These are phyloP conservation scores for Mycetomoellerius zeteki DNA, from an alignment of 1,140 invertebrate species.

Conservation along the genomic window DNA sequence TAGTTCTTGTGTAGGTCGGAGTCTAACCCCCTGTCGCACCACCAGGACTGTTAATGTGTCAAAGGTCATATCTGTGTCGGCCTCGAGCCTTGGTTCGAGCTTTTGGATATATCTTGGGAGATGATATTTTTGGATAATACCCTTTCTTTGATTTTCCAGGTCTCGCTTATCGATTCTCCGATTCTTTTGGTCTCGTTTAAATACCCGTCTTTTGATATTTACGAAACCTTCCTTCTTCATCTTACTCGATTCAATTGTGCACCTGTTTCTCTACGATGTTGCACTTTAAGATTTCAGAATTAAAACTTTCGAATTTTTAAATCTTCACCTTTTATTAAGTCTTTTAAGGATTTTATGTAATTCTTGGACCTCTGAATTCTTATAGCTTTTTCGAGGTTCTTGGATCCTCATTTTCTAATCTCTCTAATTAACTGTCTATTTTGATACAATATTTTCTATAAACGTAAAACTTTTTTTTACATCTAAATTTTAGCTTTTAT, in stretches of 20 bases:
- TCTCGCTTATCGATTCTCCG: conserved; percentile 32
- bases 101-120: conserved; percentile 14
- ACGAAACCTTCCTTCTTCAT: neutral
- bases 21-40: conserved; percentile 37
- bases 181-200: conserved; percentile 16
- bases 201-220: neutral
- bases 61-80: conserved; percentile 33
- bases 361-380: conserved; percentile 15
- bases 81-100: conserved; percentile 17
- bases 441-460: neutral
- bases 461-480: neutral
- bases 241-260: neutral
- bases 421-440: neutral
- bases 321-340: neutral
- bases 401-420: neutral
- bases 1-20: conserved; percentile 32
- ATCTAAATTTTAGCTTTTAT: neutral
- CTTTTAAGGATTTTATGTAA: conserved; percentile 6
- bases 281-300: neutral
- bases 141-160: conserved; percentile 13
- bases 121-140: conserved; percentile 19
- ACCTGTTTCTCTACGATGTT: neutral
- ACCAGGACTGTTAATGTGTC: conserved; percentile 26
- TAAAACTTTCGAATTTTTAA: neutral
- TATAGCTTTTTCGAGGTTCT: neutral